phyloP scores from a whole-genome alignment of 2,888 invertebrate genomes.

The Himalopsyche tibetana region DNA sequence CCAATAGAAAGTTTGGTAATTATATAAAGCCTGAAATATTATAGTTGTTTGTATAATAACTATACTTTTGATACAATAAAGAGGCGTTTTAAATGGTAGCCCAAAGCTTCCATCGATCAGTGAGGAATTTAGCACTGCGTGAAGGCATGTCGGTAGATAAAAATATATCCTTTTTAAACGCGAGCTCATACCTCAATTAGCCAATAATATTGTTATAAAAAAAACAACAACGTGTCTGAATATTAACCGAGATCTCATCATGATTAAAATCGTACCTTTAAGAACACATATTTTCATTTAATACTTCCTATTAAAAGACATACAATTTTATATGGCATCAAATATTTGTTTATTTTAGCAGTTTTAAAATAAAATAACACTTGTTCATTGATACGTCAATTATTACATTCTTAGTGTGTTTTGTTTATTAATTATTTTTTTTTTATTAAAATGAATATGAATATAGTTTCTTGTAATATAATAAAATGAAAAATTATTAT shows the following conservation, averaged over 20 bases:
- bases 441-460: no score
- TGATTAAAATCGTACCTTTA: neutral
- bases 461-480: no score
- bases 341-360: no score
- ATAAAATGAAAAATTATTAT: no score
- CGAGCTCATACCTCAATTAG: constrained; percentile 35
- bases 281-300: neutral
- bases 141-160: constrained; percentile 3
- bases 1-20: no score
- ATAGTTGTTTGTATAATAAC: neutral
- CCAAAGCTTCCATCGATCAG: neutral
- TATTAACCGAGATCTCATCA: neutral
- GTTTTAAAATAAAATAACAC: no score
- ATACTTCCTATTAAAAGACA: neutral
- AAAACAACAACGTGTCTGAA: neutral
- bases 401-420: no score
- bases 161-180: constrained; percentile 2
- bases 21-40: no score
- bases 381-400: no score
- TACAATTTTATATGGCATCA: no score
- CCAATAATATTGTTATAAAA: constrained; percentile 14
- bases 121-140: constrained; percentile 2
- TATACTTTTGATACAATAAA: neutral
- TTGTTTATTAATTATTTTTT: no score
- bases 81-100: neutral